Percentiles rank a stretch among this genome's conserved stretches.
These are phyloP conservation scores for Tanytarsus gracilentus DNA, from an alignment of 2,888 invertebrate species.

Conservation along the genomic window DNA sequence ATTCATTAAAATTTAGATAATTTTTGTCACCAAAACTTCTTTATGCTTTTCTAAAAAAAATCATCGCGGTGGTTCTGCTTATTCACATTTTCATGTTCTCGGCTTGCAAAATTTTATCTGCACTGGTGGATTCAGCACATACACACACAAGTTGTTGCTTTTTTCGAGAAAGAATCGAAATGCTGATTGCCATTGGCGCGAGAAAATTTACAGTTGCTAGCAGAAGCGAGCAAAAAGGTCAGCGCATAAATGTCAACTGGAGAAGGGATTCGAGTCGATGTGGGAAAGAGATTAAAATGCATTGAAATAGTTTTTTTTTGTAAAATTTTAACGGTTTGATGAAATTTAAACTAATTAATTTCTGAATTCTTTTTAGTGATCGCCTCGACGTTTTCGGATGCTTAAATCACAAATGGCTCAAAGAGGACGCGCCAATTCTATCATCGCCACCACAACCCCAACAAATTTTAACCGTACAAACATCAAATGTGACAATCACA, in stretches of 20 bases:
- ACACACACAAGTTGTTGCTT: neutral
- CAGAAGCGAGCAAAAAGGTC: conserved; percentile 29
- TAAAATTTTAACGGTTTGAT: too few species aligned
- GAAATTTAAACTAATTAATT: conserved; percentile 18
- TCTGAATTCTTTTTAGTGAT: conserved; percentile 53
- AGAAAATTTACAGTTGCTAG: conserved; percentile 5
- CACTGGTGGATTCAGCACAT: too few species aligned
- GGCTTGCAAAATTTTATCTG: too few species aligned
- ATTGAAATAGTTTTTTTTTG: too few species aligned
- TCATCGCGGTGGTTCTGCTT: too few species aligned
- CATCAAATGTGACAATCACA: conserved; percentile 20
- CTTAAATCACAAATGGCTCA: conserved; percentile 84
- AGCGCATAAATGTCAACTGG: conserved; percentile 32
- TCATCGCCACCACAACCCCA: conserved; percentile 34
- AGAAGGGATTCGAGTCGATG: too few species aligned
- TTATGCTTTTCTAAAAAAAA: too few species aligned
- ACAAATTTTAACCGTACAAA: conserved; percentile 25
- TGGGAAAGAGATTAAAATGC: too few species aligned
- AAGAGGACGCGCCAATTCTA: conserved; percentile 45
- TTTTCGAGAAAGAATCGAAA: neutral
- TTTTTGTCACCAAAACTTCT: too few species aligned
- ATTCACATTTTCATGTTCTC: too few species aligned
- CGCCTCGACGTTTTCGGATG: conserved; percentile 82
- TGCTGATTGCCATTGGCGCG: too few species aligned
- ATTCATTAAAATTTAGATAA: too few species aligned